Conservation (phyloP, 2,888 invertebrate genomes). For the Leucoma salicis region DNA sequence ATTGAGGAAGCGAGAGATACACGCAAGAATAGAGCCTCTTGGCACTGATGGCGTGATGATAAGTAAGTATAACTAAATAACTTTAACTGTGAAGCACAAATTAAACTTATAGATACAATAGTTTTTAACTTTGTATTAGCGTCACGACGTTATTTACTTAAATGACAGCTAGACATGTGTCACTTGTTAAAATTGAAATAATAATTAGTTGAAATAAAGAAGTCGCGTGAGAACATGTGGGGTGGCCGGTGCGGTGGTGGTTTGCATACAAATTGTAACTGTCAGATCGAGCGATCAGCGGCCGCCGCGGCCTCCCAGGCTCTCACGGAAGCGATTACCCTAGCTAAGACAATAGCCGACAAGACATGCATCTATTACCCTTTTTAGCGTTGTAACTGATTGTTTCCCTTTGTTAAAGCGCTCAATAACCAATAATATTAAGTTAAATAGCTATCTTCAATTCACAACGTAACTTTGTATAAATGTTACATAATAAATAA, state of each 20-base stretch:
- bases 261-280: conserved; percentile 69
- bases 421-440: conserved; percentile 47
- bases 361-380: conserved; percentile 78
- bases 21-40: too few relatives aligned
- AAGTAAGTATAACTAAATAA: too few relatives aligned
- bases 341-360: conserved; percentile 72
- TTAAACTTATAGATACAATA: too few relatives aligned
- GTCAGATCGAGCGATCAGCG: conserved; percentile 58
- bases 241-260: conserved; percentile 58
- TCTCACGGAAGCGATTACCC: conserved; percentile 79
- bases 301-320: conserved; percentile 42
- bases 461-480: too few relatives aligned
- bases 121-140: conserved; percentile 46
- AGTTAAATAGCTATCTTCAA: not conserved
- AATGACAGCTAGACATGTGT: conserved; percentile 58
- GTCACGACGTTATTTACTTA: conserved; percentile 53
- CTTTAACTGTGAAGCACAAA: too few relatives aligned
- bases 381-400: conserved; percentile 60
- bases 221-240: conserved; percentile 71
- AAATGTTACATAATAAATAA: too few relatives aligned
- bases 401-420: conserved; percentile 57
- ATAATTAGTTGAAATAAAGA: conserved; percentile 70
- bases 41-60: too few relatives aligned
- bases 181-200: conserved; percentile 62
- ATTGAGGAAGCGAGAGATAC: too few relatives aligned